Evolutionary conservation across 2,113 vertebrate genomes (phyloP).

Genomic region (Chiloscyllium plagiosum): DNA sequence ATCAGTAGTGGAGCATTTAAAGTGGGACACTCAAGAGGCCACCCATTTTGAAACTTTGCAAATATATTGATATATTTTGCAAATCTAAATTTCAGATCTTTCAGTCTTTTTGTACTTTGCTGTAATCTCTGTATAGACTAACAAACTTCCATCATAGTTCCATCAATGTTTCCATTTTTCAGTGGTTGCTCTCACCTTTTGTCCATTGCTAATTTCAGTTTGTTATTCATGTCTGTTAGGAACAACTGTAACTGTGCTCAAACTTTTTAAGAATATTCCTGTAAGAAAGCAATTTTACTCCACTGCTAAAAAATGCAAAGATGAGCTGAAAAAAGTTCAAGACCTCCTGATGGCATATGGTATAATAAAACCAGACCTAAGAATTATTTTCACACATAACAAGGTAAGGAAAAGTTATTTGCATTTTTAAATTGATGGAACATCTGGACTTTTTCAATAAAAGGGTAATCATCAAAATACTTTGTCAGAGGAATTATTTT

Average conservation of each 20-base stretch:
- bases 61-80: no score
- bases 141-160: no score
- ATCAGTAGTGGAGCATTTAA: no score
- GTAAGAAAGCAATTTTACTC: constrained; percentile 91
- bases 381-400: constrained; percentile 80
- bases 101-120: no score
- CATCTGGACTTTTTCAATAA: neutral
- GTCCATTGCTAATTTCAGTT: constrained; percentile 41
- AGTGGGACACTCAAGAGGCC: no score
- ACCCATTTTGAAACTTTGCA: no score
- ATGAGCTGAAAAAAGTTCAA: constrained; percentile 83
- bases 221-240: constrained; percentile 53
- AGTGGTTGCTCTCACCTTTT: constrained; percentile 46
- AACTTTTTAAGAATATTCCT: constrained; percentile 87
- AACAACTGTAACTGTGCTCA: constrained; percentile 79
- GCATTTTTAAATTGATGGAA: neutral
- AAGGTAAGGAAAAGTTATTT: constrained; percentile 63
- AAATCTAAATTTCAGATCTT: no score
- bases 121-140: no score
- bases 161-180: constrained; percentile 27
- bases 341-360: constrained; percentile 79
- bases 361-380: constrained; percentile 80
- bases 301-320: constrained; percentile 81
- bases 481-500: no score
- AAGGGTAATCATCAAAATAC: neutral